Percentiles rank a stretch among this genome's conserved stretches.
These are phyloP conservation scores for Eumacrocentrus americanus DNA, from an alignment of 2,888 invertebrate species.

Conservation along the genomic window DNA sequence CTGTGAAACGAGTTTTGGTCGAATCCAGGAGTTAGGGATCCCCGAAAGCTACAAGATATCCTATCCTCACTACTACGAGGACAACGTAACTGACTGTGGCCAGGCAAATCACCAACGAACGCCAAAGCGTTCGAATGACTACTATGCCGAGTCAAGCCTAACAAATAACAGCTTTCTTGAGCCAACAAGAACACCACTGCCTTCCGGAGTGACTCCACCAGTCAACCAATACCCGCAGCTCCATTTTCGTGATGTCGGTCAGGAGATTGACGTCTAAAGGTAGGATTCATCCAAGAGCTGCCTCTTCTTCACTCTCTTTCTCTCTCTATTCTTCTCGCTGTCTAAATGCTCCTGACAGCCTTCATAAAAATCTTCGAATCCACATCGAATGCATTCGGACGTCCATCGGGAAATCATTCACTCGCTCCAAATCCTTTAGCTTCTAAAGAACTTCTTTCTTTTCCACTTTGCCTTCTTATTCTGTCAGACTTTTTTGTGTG, in stretches of 20 bases:
- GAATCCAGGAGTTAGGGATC: constrained; percentile 52
- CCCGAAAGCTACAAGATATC: constrained; percentile 57
- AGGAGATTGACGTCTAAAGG: constrained; percentile 72
- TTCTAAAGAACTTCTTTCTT: not conserved
- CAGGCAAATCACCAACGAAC: constrained; percentile 11
- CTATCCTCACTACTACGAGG: constrained; percentile 59
- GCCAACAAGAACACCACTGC: constrained; percentile 22
- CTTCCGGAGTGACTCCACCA: constrained; percentile 18
- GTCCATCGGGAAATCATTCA: constrained; percentile 9
- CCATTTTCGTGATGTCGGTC: constrained; percentile 72
- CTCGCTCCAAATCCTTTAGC: not conserved
- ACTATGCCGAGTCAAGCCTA: constrained; percentile 30
- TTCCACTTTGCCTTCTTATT: constrained; percentile 8
- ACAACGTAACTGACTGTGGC: constrained; percentile 34
- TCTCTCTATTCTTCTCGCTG: not conserved
- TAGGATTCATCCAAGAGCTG: constrained; percentile 45
- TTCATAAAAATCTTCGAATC: not conserved
- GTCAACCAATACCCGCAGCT: constrained; percentile 70
- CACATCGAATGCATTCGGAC: not conserved
- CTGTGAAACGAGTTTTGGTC: constrained; percentile 52
- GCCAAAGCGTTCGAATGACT: constrained; percentile 46
- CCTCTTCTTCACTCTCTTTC: not conserved
- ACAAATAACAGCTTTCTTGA: constrained; percentile 7
- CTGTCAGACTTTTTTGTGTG: not conserved
- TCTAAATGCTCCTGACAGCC: not conserved